These are phyloP conservation scores for Stichodactyla mertensii DNA, from an alignment of 64 coral and sea anemone species.

Conservation along the genomic window DNA sequence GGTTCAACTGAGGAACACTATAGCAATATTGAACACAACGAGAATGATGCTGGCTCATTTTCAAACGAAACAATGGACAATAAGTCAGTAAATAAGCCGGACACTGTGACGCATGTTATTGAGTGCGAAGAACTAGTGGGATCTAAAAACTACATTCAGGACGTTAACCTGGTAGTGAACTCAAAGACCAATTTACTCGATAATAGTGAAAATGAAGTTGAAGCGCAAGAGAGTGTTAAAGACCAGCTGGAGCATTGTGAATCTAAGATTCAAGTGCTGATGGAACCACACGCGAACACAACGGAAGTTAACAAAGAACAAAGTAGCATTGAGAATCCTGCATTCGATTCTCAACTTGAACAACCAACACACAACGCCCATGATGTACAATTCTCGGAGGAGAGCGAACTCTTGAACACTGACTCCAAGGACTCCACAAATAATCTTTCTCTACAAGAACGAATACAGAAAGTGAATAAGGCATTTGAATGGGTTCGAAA, in stretches of 20 bases:
- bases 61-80: too few relatives aligned
- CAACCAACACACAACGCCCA: background rate
- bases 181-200: too few relatives aligned
- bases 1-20: background rate
- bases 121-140: background rate
- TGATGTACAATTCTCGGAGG: background rate
- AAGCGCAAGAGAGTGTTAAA: background rate
- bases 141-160: too few relatives aligned
- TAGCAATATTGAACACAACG: background rate
- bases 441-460: slow-evolving; percentile 3
- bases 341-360: background rate
- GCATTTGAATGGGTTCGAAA: slow-evolving; percentile 13
- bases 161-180: too few relatives aligned
- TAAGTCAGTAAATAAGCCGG: too few relatives aligned
- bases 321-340: background rate
- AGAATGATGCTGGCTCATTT: background rate
- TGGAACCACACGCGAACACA: background rate
- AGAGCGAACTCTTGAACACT: background rate
- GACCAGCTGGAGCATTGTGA: background rate
- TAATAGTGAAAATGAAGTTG: background rate
- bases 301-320: background rate
- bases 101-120: too few relatives aligned
- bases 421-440: background rate
- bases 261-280: background rate
- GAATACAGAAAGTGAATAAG: slow-evolving; percentile 11